These are phyloP conservation scores for Xenotilapia longispinis DNA, from an alignment of 2,113 vertebrate species.

Conservation along the genomic window DNA sequence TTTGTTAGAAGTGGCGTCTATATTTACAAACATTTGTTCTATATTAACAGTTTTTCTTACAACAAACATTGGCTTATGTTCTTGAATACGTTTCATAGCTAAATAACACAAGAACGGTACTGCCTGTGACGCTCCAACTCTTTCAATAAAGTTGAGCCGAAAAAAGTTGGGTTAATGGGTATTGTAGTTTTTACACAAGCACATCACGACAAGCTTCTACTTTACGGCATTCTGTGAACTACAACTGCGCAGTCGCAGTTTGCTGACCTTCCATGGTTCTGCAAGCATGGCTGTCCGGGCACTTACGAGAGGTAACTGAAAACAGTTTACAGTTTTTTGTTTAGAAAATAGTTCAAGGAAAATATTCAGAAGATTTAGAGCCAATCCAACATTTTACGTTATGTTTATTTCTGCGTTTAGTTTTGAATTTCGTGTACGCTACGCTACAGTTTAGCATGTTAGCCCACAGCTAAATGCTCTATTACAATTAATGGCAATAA, in stretches of 20 bases:
- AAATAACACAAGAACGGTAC: background rate
- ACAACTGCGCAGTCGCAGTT: slow-evolving; percentile 24
- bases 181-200: background rate
- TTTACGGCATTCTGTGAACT: background rate
- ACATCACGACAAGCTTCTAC: background rate
- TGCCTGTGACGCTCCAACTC: background rate
- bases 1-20: background rate
- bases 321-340: background rate
- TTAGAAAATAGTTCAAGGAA: background rate
- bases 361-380: background rate
- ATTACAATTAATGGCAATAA: background rate
- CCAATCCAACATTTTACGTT: background rate
- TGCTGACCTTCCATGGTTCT: slow-evolving; percentile 39
- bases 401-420: background rate
- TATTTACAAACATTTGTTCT: background rate
- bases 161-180: background rate
- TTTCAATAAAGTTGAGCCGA: slow-evolving; percentile 37
- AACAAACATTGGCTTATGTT: background rate
- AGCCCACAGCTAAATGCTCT: background rate
- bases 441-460: background rate
- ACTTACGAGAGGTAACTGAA: slow-evolving; percentile 55
- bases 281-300: slow-evolving; percentile 63
- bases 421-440: background rate
- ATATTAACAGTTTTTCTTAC: background rate
- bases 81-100: background rate